Base-by-base conservation (phyloP, 2,113 vertebrate genomes). In the Sinocyclocheilus anophthalmus region DNA sequence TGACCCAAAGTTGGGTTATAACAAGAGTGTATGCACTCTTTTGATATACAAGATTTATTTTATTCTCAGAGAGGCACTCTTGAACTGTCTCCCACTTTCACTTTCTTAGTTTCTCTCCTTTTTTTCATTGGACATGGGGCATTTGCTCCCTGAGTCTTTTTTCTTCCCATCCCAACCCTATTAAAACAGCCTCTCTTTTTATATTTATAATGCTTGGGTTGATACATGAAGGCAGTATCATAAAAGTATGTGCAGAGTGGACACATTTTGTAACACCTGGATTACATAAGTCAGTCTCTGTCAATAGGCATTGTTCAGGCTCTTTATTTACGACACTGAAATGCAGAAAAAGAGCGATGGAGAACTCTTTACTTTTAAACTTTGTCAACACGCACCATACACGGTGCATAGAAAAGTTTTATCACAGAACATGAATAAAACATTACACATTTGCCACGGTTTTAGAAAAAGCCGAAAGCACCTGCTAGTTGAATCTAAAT, bases 401-500 rank as follows among this genome's bases (percentile, higher is more conserved):
- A 67, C 24, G 42, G 14, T 20, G 59, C n/a, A 67, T 72, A 59
- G 55, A 30, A 84, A 84, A 76, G 70, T 85, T 77, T 79, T 53
- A 72, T 69, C 42, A 69, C 2, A 9, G 37, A 42, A 1, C 55
- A 87, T 84, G 76, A 85, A 85, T 81, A 81, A 88, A 88, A 85
- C 77, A 81, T 87, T 79, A 63, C 65, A 50, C 55, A 77, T 88
- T 67, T 42, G 8, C 55, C 65, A 55, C 42, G 18, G 42, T 37
- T 82, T 67, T 82, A 10, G 37, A 67, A 75, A 67, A 83, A 70
- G 84, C 80, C 88, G 81, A 89, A 87, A 90, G 89, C 89, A 93
- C 92, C 92, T 93, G 87, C 90, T 89, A 92, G 91, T 87, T 72
- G 81, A 76, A 88, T 84, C 89, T 91, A 93, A 93, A 92, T 87